Evolutionary conservation across 2,888 invertebrate species (phyloP).

Genomic region (Cantharis lateralis): DNA sequence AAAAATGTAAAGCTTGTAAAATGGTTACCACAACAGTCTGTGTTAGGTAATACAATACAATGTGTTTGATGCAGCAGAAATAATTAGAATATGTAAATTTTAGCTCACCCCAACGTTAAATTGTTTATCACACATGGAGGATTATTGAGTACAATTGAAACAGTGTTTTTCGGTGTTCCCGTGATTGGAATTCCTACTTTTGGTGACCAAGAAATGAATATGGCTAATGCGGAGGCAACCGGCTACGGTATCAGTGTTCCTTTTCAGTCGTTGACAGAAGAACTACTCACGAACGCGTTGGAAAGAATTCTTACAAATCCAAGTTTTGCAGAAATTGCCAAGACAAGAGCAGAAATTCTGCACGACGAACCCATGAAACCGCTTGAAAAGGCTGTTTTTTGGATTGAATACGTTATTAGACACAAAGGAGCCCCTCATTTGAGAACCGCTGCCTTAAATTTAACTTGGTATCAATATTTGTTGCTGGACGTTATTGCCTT

Average conservation of each 20-base stretch:
- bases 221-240: slow-evolving; percentile 51
- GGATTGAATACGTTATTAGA: slow-evolving; percentile 46
- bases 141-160: slow-evolving; percentile 57
- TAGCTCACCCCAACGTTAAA: slow-evolving; percentile 56
- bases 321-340: slow-evolving; percentile 41
- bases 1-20: slow-evolving; percentile 52
- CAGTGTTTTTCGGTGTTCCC: slow-evolving; percentile 57
- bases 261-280: slow-evolving; percentile 47
- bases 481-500: slow-evolving; percentile 39
- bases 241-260: slow-evolving; percentile 55
- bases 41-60: slow-evolving; percentile 26
- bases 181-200: slow-evolving; percentile 60
- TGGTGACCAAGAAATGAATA: slow-evolving; percentile 59
- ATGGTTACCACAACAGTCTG: slow-evolving; percentile 56
- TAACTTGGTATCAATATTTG: slow-evolving; percentile 42
- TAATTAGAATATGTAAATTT: not conserved
- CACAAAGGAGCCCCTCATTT: slow-evolving; percentile 46
- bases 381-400: slow-evolving; percentile 42
- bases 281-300: slow-evolving; percentile 42
- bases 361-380: slow-evolving; percentile 44
- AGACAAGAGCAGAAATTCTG: slow-evolving; percentile 39
- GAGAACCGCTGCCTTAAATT: slow-evolving; percentile 37
- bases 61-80: not conserved
- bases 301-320: slow-evolving; percentile 43
- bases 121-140: slow-evolving; percentile 59